Conservation (phyloP, 2,797 vertebrate species). For the Siniperca scherzeri region DNA sequence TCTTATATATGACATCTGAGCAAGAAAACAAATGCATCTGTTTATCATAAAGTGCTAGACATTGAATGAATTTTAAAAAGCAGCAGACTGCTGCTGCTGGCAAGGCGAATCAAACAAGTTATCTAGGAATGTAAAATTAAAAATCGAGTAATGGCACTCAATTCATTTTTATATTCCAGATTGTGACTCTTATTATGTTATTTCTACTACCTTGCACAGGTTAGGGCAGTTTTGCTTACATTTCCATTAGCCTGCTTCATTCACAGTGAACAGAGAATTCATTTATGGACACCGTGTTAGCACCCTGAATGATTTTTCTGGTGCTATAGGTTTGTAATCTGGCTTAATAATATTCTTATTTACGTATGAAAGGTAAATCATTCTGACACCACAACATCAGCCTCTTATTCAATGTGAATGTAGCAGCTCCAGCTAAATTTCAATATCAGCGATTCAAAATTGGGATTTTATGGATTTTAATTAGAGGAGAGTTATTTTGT, state of each 20-base stretch:
- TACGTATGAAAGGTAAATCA: constrained; percentile 12
- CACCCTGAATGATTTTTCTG: constrained; percentile 1
- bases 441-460: not conserved
- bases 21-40: constrained; percentile 63
- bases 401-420: constrained; percentile 18
- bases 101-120: constrained; percentile 65
- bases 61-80: constrained; percentile 63
- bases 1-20: constrained; percentile 61
- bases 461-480: not conserved
- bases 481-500: not conserved
- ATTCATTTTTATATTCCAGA: constrained; percentile 22
- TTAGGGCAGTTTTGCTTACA: constrained; percentile 13
- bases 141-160: constrained; percentile 44
- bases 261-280: constrained; percentile 39
- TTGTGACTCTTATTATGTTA: constrained; percentile 23
- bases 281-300: constrained; percentile 4
- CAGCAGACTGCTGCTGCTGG: constrained; percentile 58
- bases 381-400: not conserved
- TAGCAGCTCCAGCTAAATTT: constrained; percentile 13
- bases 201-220: constrained; percentile 6
- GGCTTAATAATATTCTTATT: constrained; percentile 15
- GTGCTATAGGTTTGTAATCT: not conserved
- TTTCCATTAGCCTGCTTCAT: constrained; percentile 16
- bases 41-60: constrained; percentile 81
- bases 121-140: constrained; percentile 39